phyloP scores from a whole-genome alignment of 2,888 invertebrate species.

The Parapristionchus giblindavisi region DNA sequence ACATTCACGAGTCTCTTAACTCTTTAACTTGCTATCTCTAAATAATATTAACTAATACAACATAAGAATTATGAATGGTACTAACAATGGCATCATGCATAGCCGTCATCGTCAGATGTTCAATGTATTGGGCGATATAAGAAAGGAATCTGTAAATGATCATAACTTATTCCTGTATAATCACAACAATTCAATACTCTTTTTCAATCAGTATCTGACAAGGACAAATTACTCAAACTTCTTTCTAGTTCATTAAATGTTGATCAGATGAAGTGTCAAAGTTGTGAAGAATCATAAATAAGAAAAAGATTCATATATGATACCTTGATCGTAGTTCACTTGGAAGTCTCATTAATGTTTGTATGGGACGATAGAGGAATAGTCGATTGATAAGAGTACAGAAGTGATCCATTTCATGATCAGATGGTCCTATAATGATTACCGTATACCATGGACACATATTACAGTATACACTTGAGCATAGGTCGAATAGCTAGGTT shows the following conservation, averaged over 20 bases:
- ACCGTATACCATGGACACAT: neutral
- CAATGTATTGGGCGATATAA: slow-evolving; percentile 50
- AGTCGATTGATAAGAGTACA: slow-evolving; percentile 78
- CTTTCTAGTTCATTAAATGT: too few relatives aligned
- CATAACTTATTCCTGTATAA: neutral
- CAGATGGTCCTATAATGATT: slow-evolving; percentile 71
- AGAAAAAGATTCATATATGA: neutral
- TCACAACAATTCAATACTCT: neutral
- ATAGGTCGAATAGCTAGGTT: too few relatives aligned
- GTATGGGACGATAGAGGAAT: slow-evolving; percentile 75
- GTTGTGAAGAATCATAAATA: too few relatives aligned
- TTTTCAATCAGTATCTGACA: neutral
- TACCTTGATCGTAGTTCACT: slow-evolving; percentile 71
- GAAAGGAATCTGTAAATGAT: slow-evolving; percentile 44
- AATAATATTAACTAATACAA: neutral
- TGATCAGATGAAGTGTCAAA: too few relatives aligned
- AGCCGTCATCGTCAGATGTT: slow-evolving; percentile 51
- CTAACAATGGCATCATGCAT: slow-evolving; percentile 53
- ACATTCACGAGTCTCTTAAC: neutral
- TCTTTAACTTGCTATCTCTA: neutral
- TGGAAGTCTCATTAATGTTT: slow-evolving; percentile 73
- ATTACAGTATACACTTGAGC: too few relatives aligned
- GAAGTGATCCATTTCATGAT: slow-evolving; percentile 79
- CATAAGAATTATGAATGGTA: neutral
- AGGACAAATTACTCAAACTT: too few relatives aligned